phyloP scores from a whole-genome alignment of 2,113 vertebrate species.

The Indri indri region DNA sequence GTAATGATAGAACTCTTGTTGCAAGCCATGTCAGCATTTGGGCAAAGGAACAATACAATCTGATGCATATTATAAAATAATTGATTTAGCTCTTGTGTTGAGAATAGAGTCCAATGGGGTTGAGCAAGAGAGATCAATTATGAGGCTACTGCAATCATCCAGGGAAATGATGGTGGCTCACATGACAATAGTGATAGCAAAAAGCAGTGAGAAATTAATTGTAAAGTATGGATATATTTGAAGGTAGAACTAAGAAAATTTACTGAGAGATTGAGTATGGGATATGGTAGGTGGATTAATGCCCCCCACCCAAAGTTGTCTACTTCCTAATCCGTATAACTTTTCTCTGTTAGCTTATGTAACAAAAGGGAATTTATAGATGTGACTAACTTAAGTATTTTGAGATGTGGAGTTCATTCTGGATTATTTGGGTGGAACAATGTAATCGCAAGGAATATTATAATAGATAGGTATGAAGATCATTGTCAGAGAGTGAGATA shows the following conservation, averaged over 20 bases:
- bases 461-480: background rate
- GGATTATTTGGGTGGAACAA: background rate
- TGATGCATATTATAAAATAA: background rate
- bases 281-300: background rate
- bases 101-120: background rate
- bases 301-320: background rate
- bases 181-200: background rate
- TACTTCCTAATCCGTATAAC: background rate
- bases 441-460: background rate
- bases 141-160: background rate
- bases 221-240: background rate
- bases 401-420: background rate
- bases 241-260: background rate
- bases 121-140: background rate
- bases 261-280: background rate
- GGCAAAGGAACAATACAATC: background rate
- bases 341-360: background rate
- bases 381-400: background rate
- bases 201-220: background rate
- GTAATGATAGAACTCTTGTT: background rate
- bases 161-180: background rate
- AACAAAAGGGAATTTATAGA: background rate
- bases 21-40: background rate
- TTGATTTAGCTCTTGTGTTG: background rate
- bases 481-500: background rate